Evolutionary conservation across 1,140 invertebrate species (phyloP).

Genomic region (Carposina sasakii): DNA sequence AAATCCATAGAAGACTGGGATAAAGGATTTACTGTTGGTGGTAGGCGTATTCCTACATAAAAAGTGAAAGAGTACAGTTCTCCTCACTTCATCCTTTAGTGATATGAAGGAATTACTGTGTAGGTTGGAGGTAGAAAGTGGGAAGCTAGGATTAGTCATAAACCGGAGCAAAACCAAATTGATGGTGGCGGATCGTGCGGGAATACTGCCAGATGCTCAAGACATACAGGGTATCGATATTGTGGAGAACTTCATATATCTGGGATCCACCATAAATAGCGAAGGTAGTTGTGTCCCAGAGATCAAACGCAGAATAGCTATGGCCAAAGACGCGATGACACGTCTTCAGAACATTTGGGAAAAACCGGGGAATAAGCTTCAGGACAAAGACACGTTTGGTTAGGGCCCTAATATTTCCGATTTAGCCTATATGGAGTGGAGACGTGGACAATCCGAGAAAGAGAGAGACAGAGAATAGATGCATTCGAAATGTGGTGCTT

Average conservation of each 20-base stretch:
- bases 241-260: background rate
- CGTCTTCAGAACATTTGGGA: background rate
- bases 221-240: background rate
- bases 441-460: background rate
- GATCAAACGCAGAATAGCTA: background rate
- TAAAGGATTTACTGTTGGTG: background rate
- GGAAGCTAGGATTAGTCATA: background rate
- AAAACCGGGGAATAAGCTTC: background rate
- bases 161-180: background rate
- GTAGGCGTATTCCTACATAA: no score
- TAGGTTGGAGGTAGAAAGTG: constrained; percentile 1
- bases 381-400: background rate
- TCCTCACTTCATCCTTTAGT: background rate
- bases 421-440: no score
- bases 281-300: background rate
- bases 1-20: background rate
- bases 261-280: background rate
- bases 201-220: background rate
- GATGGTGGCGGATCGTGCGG: background rate
- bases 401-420: background rate
- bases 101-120: background rate
- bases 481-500: constrained; percentile 7
- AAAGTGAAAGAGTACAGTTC: no score
- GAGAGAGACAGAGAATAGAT: background rate
- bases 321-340: background rate